Evolutionary conservation across 1,140 invertebrate species (phyloP), one percentile per base, ranked within the genome.

Genomic region (Heliconius hermathena): DNA sequence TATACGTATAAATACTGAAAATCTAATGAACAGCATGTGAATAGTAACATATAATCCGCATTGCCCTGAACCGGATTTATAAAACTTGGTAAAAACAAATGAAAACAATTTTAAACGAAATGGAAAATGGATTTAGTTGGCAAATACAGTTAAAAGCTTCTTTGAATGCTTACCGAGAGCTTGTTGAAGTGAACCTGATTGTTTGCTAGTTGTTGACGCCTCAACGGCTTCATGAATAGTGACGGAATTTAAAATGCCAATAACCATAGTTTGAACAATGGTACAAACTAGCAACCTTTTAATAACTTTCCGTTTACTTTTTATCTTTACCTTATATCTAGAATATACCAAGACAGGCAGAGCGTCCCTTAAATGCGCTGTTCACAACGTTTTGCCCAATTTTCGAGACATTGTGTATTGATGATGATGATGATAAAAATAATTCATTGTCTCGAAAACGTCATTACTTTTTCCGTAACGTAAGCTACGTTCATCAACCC

Each of bases 61-160:
- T 16, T 22, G 13, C 22, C 13, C 22, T 29, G 22, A 66, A 29
- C 3, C 9, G 54, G 54, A 22, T 60, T 60, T n/a, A 22, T 8
- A 60, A 60, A 60, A 60, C 9, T 60, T 3, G 3, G n/a, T 60
- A 60, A 22, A 46, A 60, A 26, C 54, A 60, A 60, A 22, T 60
- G 54, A 60, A 60, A 60, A 60, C n/a, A 60, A 60, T 60, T 66
- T 66, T 66, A 29, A 66, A 66, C 60, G 26, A 66, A 66, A 66
- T 66, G 26, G 26, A 66, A 66, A 66, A 66, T 66, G 60, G 22
- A 29, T 66, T 66, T 66, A 66, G 22, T 66, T 66, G 11, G 60
- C n/a, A 60, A 60, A 60, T 60, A 60, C 57, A 60, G 57, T 60
- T 60, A 60, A 60, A 60, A 60, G 22, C 57, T 60, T 60, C 57